These are phyloP conservation scores for Dryobates pubescens DNA, from an alignment of 2,797 vertebrate species.

Conservation along the genomic window DNA sequence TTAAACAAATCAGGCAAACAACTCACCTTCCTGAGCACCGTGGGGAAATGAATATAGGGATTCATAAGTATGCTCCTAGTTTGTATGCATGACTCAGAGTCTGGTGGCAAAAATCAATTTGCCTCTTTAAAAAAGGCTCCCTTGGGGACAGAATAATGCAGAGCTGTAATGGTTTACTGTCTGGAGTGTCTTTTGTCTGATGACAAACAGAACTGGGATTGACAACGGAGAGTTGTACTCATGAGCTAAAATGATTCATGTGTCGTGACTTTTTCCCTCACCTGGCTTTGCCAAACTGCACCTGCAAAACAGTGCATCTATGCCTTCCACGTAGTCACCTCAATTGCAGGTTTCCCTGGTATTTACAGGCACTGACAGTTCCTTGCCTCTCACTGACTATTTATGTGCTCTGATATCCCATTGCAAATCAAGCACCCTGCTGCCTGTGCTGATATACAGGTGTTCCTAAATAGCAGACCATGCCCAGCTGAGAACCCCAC, in stretches of 20 bases:
- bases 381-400: not conserved
- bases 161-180: slow-evolving; percentile 63
- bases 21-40: slow-evolving; percentile 46
- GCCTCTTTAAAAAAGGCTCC: slow-evolving; percentile 51
- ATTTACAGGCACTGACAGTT: slow-evolving; percentile 8
- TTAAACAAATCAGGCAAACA: slow-evolving; percentile 63
- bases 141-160: slow-evolving; percentile 44
- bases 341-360: not conserved
- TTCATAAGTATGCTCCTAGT: slow-evolving; percentile 60
- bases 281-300: slow-evolving; percentile 52
- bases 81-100: slow-evolving; percentile 57
- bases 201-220: slow-evolving; percentile 68
- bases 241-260: slow-evolving; percentile 58
- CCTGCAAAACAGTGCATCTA: not conserved
- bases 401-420: not conserved
- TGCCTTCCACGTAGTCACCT: slow-evolving; percentile 14
- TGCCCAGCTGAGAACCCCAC: not conserved
- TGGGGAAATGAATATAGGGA: slow-evolving; percentile 56
- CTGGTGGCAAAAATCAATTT: slow-evolving; percentile 71
- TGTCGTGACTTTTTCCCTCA: slow-evolving; percentile 38
- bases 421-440: not conserved
- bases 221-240: slow-evolving; percentile 55
- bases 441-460: not conserved
- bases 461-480: not conserved
- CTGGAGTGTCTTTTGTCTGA: slow-evolving; percentile 65